A percentile compares a stretch with the other conserved stretches of the same genome.
Evolutionary conservation across 1,140 invertebrate genomes (phyloP).

Genomic region (Conopomorpha cramerella): DNA sequence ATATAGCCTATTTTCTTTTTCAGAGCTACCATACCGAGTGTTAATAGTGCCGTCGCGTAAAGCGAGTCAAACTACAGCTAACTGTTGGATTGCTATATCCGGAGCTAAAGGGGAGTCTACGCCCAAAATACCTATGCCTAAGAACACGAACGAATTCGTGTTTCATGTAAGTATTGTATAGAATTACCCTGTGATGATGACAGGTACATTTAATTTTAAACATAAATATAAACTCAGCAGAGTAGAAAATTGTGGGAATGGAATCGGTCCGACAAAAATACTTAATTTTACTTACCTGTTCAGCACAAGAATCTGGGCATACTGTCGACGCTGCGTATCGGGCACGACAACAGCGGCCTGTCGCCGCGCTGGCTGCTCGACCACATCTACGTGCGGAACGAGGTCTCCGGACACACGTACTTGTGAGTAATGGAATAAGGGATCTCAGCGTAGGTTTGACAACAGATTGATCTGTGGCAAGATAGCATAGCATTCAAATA

Average conservation of each 20-base stretch:
- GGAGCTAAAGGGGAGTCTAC: constrained; percentile 88
- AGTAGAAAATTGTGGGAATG: too few relatives aligned
- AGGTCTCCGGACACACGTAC: constrained; percentile 92
- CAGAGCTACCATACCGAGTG: constrained; percentile 90
- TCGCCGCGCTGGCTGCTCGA: constrained; percentile 97
- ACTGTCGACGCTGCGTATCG: constrained; percentile 92
- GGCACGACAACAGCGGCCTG: constrained; percentile 91
- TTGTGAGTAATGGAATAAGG: constrained; percentile 77
- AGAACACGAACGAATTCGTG: constrained; percentile 84
- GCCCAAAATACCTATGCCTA: constrained; percentile 82
- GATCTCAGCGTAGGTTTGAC: too few relatives aligned
- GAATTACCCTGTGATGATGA: not conserved
- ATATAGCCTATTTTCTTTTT: too few relatives aligned
- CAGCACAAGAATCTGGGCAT: constrained; percentile 95
- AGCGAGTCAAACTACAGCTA: constrained; percentile 84
- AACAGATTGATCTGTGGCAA: too few relatives aligned
- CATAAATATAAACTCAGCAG: too few relatives aligned
- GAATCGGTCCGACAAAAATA: too few relatives aligned
- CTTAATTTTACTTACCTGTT: too few relatives aligned
- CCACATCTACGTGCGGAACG: constrained; percentile 91
- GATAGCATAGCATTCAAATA: too few relatives aligned
- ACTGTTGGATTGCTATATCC: constrained; percentile 90
- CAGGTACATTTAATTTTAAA: too few relatives aligned
- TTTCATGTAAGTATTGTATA: constrained; percentile 76
- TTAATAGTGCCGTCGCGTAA: constrained; percentile 89